Conservation (phyloP, 2,797 vertebrate genomes). For the Cichlasoma orientale region DNA sequence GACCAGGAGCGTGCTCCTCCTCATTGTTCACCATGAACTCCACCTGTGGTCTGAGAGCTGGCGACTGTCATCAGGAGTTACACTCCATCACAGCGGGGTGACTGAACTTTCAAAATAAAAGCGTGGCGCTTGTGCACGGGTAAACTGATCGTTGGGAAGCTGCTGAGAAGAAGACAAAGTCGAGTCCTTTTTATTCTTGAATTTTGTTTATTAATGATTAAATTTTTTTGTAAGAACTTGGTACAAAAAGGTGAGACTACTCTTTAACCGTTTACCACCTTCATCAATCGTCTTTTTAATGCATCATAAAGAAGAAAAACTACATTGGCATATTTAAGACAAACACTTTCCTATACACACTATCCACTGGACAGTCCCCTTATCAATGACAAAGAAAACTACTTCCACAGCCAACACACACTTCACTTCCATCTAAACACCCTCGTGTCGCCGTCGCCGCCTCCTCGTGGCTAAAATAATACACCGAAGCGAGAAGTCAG, state of each 20-base stretch:
- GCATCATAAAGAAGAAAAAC: constrained; percentile 92
- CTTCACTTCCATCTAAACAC: constrained; percentile 73
- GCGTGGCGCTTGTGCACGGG: too few relatives aligned
- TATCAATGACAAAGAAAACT: constrained; percentile 74
- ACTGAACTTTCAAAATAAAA: background rate
- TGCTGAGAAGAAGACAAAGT: background rate
- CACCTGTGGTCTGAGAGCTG: background rate
- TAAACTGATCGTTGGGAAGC: background rate
- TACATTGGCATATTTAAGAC: constrained; percentile 96
- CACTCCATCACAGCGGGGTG: too few relatives aligned
- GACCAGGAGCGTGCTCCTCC: too few relatives aligned
- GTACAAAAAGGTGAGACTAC: constrained; percentile 84
- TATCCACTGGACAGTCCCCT: constrained; percentile 88
- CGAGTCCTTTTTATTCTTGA: constrained; percentile 46
- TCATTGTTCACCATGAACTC: too few relatives aligned
- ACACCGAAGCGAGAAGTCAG: constrained; percentile 77
- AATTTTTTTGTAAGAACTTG: constrained; percentile 80
- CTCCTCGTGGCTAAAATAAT: constrained; percentile 80
- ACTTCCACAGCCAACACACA: constrained; percentile 56
- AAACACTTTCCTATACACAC: constrained; percentile 93
- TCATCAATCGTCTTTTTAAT: constrained; percentile 88
- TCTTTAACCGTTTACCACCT: constrained; percentile 75
- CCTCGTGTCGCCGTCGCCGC: constrained; percentile 36
- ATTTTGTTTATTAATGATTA: constrained; percentile 81
- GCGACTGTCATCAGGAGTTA: too few relatives aligned